Evolutionary conservation across 2,888 invertebrate species (phyloP).

Genomic region (Cosmopolites sordidus): DNA sequence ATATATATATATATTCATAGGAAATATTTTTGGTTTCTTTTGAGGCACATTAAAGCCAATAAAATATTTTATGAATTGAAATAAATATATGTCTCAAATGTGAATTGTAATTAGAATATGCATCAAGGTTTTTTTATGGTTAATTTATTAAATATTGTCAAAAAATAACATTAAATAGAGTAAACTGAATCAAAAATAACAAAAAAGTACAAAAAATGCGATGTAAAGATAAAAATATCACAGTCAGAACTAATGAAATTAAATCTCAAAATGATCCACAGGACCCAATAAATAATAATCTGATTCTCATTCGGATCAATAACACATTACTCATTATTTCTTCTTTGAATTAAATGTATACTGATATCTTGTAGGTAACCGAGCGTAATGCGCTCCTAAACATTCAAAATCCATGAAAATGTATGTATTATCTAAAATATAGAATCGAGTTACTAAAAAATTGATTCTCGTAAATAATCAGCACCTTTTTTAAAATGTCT

Average conservation of each 20-base stretch:
- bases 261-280: constrained; percentile 7
- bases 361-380: constrained; percentile 36
- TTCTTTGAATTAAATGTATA: constrained; percentile 30
- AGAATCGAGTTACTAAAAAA: not conserved
- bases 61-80: too few species aligned
- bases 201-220: constrained; percentile 14
- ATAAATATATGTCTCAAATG: too few species aligned
- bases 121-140: too few species aligned
- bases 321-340: not conserved
- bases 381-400: constrained; percentile 38
- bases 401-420: constrained; percentile 37
- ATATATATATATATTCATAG: too few species aligned
- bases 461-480: too few species aligned
- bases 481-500: constrained; percentile 16
- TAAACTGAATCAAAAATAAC: constrained; percentile 2
- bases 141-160: too few species aligned
- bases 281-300: constrained; percentile 5
- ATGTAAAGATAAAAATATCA: constrained; percentile 24
- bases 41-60: too few species aligned
- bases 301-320: not conserved
- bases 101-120: too few species aligned
- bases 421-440: constrained; percentile 22
- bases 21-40: too few species aligned
- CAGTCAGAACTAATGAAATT: constrained; percentile 16
- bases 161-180: too few species aligned